Base-by-base conservation (phyloP, 2,888 invertebrate genomes). In the Amaurobius ferox region DNA sequence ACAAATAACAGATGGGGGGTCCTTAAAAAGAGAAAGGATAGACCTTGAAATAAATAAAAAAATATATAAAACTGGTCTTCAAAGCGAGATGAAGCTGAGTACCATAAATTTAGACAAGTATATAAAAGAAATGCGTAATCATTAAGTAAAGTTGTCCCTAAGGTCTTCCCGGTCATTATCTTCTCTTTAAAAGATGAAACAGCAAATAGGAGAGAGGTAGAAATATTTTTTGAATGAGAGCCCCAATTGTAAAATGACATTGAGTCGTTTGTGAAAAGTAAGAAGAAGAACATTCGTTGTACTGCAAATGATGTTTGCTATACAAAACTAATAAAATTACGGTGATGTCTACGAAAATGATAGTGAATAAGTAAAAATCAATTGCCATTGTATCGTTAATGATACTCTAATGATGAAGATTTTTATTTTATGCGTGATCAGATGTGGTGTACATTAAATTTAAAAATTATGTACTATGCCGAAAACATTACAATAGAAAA, bases 81-180 rank as follows among this genome's bases (percentile, higher is more conserved):
- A 16, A 61, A 67, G 29, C 26, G 68, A 30, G 71, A 77, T 35
- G 70, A 64, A 83, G 77, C 64, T 77, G 77, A 83, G 81, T 81
- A 74, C 70, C 74, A 81, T 81, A 81, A 81, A 74, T 81, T 81
- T 76, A 67, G 74, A 81, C 74, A 74, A 73, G 76, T 73, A 39
- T 67, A 73, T 73, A 77, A 77, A 83, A 71, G 83, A 83, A 74
- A 35, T 81, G 44, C 74, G 62, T 28, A 70, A 70, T 83, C 83
- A 77, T 83, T 83, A 83, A 77, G 76, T 64, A 77, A 71, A 81
- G 74, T 81, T 64, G 83, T 83, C 76, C 71, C 64, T 70, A 19
- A 30, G 74, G 81, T 83, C 66, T 35, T 71, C 71, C 55, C 32
- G 48, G 76, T 83, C 77, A 83, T 77, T 83, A 83, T 76, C 70